Evolutionary conservation across 2,797 vertebrate species (phyloP).

Genomic region (Nasua narica): DNA sequence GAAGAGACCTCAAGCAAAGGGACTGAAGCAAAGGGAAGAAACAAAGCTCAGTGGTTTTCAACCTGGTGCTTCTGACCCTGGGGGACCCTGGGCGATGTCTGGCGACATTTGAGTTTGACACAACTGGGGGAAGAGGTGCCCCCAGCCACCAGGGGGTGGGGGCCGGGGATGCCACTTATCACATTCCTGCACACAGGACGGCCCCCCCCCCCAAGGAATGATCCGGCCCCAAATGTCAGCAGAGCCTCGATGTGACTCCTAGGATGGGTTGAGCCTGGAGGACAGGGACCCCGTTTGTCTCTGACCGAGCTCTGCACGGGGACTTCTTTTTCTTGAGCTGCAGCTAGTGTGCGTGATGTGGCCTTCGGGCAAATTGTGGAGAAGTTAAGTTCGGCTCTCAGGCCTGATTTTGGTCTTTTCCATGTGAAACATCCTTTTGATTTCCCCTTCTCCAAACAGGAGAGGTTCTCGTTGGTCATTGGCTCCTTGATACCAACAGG

Average conservation of each 20-base stretch:
- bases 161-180: too few relatives aligned
- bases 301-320: accelerated
- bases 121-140: neutral
- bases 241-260: neutral
- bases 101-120: neutral
- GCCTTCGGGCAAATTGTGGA: neutral
- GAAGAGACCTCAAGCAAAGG: neutral
- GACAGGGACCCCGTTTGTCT: accelerated
- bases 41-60: neutral
- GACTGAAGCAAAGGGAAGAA: neutral
- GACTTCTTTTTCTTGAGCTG: neutral
- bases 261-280: neutral
- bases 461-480: neutral
- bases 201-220: accelerated
- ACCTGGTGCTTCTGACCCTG: accelerated
- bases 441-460: neutral
- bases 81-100: neutral
- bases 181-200: accelerated
- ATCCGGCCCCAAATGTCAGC: accelerated
- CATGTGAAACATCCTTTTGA: neutral
- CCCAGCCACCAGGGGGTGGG: neutral
- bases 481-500: neutral
- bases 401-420: neutral
- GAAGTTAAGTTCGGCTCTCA: neutral
- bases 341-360: neutral